phyloP scores from a whole-genome alignment of 1,140 invertebrate genomes.

The Temnothorax curvispinosus region DNA sequence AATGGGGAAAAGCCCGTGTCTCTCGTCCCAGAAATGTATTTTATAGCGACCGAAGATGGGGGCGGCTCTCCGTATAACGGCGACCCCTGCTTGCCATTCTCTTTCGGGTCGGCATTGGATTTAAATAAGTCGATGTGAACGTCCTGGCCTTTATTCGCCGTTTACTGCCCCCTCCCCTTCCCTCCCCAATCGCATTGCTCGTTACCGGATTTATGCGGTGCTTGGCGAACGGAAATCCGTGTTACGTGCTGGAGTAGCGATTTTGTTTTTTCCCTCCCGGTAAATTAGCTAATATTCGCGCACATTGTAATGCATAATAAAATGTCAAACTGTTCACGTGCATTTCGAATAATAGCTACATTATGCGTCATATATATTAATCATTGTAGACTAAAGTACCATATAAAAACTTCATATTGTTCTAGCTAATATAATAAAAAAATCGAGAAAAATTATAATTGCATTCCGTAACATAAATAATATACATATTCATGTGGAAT shows the following conservation, averaged over 20 bases:
- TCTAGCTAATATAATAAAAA: not conserved
- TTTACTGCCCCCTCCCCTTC: not conserved
- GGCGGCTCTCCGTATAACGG: not conserved
- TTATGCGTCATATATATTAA: not conserved
- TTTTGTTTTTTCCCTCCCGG: not conserved
- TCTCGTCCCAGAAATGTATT: conserved; percentile 44
- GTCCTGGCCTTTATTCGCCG: not conserved
- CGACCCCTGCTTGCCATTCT: conserved; percentile 23
- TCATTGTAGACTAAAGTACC: not conserved
- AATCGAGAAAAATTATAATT: not conserved
- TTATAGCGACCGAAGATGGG: conserved; percentile 52
- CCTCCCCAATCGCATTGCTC: not conserved
- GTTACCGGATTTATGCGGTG: conserved; percentile 7
- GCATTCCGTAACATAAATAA: not conserved
- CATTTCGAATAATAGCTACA: not conserved
- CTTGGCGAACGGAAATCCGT: not conserved
- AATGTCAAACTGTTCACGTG: not conserved
- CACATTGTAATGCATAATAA: not conserved
- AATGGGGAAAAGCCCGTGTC: conserved; percentile 28
- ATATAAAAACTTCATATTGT: conserved; percentile 10
- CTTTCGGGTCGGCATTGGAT: conserved; percentile 25
- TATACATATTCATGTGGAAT: not conserved
- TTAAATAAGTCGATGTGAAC: conserved; percentile 56
- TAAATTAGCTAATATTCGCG: not conserved
- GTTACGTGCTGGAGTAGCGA: not conserved